phyloP scores from a whole-genome alignment of 2,113 vertebrate species.

The Takifugu bimaculatus region DNA sequence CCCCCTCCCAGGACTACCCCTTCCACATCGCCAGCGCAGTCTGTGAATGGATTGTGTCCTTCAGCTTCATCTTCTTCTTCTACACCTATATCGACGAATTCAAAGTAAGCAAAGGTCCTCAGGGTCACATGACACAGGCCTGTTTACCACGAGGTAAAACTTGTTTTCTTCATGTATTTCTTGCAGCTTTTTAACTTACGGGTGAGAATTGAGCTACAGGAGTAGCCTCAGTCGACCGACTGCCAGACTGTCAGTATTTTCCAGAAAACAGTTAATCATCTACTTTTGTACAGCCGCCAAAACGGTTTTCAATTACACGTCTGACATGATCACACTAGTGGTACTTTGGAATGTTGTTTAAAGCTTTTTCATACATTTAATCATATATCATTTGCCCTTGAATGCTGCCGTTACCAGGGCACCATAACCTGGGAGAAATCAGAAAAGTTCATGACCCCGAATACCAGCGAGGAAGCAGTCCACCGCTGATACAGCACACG shows the following conservation, averaged over 20 bases:
- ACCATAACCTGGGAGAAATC: slow-evolving; percentile 19
- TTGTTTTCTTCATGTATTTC: not conserved
- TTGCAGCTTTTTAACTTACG: slow-evolving; percentile 64
- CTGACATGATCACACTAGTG: too few species aligned
- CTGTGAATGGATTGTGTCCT: slow-evolving; percentile 93
- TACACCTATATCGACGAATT: slow-evolving; percentile 91
- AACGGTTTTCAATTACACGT: too few species aligned
- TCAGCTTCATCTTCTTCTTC: slow-evolving; percentile 92
- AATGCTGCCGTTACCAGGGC: slow-evolving; percentile 1
- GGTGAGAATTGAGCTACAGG: slow-evolving; percentile 33
- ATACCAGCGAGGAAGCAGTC: too few species aligned
- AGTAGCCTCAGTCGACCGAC: slow-evolving; percentile 14
- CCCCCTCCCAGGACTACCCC: slow-evolving; percentile 42
- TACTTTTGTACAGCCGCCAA: not conserved
- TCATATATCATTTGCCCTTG: slow-evolving; percentile 17
- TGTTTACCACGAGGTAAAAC: slow-evolving; percentile 29
- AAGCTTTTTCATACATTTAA: not conserved
- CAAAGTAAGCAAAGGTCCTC: slow-evolving; percentile 74
- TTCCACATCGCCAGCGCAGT: slow-evolving; percentile 75
- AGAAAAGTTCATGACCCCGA: slow-evolving; percentile 32
- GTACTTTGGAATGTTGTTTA: slow-evolving; percentile 1
- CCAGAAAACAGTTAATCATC: not conserved
- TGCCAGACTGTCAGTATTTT: not conserved
- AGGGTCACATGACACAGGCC: not conserved
- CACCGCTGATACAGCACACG: too few species aligned